These are phyloP conservation scores for Diachrysia chrysitis DNA, from an alignment of 2,888 invertebrate genomes.

Conservation along the genomic window DNA sequence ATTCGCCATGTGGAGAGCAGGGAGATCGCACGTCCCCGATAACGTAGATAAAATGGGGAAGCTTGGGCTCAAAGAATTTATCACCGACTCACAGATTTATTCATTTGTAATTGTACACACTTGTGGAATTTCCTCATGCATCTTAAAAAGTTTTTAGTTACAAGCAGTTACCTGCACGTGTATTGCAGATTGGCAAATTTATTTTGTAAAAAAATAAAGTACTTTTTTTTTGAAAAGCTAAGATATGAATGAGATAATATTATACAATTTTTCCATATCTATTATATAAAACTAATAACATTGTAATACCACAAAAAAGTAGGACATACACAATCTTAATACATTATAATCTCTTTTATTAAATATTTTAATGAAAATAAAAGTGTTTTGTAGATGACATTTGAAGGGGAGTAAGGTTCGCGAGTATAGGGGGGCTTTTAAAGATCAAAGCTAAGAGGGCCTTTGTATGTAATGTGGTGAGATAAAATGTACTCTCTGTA, in stretches of 20 bases:
- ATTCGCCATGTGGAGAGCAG: slow-evolving; percentile 54
- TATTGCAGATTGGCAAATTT: not conserved
- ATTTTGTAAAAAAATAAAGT: too few relatives aligned
- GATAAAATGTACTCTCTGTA: slow-evolving; percentile 50
- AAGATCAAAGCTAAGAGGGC: slow-evolving; percentile 66
- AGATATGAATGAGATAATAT: too few relatives aligned
- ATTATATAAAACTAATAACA: not conserved
- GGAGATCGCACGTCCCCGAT: slow-evolving; percentile 59
- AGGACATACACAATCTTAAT: not conserved
- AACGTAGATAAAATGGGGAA: slow-evolving; percentile 56
- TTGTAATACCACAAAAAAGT: not conserved
- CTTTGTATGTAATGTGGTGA: slow-evolving; percentile 51
- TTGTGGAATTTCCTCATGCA: slow-evolving; percentile 39
- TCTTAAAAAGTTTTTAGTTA: slow-evolving; percentile 28
- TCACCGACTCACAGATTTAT: slow-evolving; percentile 54
- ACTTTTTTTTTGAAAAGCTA: too few relatives aligned
- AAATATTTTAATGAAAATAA: slow-evolving; percentile 44
- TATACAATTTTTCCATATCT: too few relatives aligned
- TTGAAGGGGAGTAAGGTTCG: slow-evolving; percentile 46
- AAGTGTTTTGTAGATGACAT: slow-evolving; percentile 53
- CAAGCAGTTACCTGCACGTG: not conserved
- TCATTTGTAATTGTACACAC: slow-evolving; percentile 56
- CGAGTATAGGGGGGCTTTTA: slow-evolving; percentile 54
- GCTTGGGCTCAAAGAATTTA: slow-evolving; percentile 51
- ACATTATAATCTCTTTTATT: slow-evolving; percentile 13